Evolutionary conservation across 2,797 vertebrate genomes (phyloP).

Genomic region (Champsocephalus gunnari): DNA sequence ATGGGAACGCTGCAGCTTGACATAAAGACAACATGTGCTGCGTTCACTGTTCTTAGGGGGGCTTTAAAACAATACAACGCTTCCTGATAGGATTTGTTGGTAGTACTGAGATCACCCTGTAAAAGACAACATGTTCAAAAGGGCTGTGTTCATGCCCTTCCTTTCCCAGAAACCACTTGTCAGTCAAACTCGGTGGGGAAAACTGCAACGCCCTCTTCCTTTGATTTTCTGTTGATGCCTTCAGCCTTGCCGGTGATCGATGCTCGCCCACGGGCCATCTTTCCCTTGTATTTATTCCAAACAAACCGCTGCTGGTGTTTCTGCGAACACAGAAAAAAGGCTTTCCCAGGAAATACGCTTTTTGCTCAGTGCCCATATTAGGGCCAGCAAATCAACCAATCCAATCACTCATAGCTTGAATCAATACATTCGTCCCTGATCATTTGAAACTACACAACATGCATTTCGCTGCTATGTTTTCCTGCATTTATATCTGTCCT

Average conservation of each 20-base stretch:
- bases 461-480: neutral
- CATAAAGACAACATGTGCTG: slow-evolving; percentile 32
- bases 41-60: slow-evolving; percentile 14
- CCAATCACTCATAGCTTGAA: neutral
- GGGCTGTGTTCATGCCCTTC: neutral
- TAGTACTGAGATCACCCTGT: neutral
- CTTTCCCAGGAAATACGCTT: neutral
- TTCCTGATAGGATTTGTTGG: neutral
- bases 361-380: no score
- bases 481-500: neutral
- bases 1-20: slow-evolving; percentile 29
- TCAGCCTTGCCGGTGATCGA: slow-evolving; percentile 7
- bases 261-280: neutral
- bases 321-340: slow-evolving; percentile 14
- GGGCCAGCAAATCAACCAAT: neutral
- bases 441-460: neutral
- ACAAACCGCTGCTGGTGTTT: slow-evolving; percentile 32
- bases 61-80: slow-evolving; percentile 32
- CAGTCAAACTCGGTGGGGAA: neutral
- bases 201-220: neutral
- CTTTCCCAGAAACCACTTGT: slow-evolving; percentile 11
- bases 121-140: slow-evolving; percentile 14
- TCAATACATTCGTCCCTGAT: neutral
- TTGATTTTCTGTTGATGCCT: neutral
- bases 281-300: slow-evolving; percentile 31